These are phyloP conservation scores for Carlito syrichta DNA, from an alignment of 2,113 vertebrate species.

Conservation along the genomic window DNA sequence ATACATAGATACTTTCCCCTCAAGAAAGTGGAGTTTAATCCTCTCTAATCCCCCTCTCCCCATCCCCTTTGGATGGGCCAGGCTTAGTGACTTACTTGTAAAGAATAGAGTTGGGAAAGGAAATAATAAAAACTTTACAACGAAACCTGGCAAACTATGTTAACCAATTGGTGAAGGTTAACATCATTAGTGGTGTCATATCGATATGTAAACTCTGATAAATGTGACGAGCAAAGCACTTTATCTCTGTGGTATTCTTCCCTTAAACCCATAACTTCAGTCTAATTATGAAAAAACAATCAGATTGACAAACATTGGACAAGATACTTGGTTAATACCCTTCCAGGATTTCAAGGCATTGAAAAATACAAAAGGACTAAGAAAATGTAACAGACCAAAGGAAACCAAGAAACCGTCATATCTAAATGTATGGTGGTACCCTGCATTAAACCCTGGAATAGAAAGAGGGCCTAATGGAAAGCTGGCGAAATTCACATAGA, in stretches of 20 bases:
- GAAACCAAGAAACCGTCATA: not conserved
- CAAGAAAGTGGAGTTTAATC: not conserved
- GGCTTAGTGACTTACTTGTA: not conserved
- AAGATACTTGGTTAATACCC: not conserved
- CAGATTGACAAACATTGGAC: not conserved
- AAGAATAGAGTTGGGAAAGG: not conserved
- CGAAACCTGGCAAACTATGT: not conserved
- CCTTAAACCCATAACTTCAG: not conserved
- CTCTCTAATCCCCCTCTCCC: not conserved
- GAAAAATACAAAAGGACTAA: not conserved
- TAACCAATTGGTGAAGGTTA: not conserved
- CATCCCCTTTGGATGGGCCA: not conserved
- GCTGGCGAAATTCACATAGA: not conserved
- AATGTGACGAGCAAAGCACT: not conserved
- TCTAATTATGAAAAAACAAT: not conserved
- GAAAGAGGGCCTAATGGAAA: not conserved
- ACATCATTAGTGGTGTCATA: not conserved
- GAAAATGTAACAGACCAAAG: not conserved
- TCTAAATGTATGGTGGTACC: not conserved
- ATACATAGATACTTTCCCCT: not conserved
- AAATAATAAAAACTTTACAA: not conserved
- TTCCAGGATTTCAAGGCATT: not conserved
- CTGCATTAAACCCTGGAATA: not conserved
- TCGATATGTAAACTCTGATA: not conserved
- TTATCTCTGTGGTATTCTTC: not conserved